Evolutionary conservation across 2,113 vertebrate species (phyloP), one percentile per base, ranked within the genome.

Genomic region (Orycteropus afer): DNA sequence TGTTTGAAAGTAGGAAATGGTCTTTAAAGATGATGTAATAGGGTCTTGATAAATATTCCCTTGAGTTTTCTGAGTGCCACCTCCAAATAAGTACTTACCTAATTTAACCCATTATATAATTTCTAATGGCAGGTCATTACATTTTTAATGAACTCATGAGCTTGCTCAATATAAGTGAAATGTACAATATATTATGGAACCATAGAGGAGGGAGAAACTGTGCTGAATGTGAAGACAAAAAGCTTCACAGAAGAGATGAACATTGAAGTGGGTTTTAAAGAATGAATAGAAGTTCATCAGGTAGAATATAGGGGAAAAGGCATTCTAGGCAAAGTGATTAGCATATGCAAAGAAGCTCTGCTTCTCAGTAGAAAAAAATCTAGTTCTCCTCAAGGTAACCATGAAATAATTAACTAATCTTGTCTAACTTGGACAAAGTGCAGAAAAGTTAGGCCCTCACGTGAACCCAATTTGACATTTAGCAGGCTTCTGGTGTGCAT

Each of bases 1-100:
- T 42, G 92, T 95, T 89, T 78, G 57, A 91, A 91, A 63, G 67
- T 55, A 87, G 83, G 29, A 84, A 55, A 57, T 69, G 57, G 42
- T 61, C 88, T 88, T 93, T 73, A 78, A 59, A 83, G 59, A 90
- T 87, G 93, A 93, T 37, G 51, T 85, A 63, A 96, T 37, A 34
- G 65, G 59, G 32, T 84, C 29, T 65, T 71, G 85, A 76, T 82
- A 85, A 93, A 55, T 55, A 57, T 84, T 51, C 40, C 12, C 25
- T 74, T 80, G 86, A 77, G 47, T 92, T 94, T 88, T 77, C 78
- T 67, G 32, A 47, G 47, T 82, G 69, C 42, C 4, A 13, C 34
- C 34, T 59, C 34, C 0, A 51, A 79, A 51, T 42, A 6, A 77
- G 83, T 34, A 18, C 37, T 25, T 81, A 29, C 1, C 25, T 20